phyloP scores from a whole-genome alignment of 37 sponge, comb jelly and placozoan genomes.

The Theonella swinhoei region DNA sequence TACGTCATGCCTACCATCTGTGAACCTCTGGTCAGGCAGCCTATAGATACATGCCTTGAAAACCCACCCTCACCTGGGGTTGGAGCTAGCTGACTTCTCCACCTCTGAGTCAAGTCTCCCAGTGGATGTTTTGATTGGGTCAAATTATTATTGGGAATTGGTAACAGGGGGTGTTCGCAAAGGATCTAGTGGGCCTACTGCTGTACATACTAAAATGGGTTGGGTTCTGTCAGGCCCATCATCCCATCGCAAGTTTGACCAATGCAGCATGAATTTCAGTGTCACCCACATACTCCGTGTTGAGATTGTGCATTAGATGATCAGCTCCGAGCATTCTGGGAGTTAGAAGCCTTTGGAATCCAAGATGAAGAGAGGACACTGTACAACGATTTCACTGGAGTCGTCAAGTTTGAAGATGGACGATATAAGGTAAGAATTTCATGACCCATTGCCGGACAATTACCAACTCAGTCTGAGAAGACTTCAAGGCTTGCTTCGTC shows the following conservation, averaged over 20 bases:
- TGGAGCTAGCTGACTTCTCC: slow-evolving; percentile 50
- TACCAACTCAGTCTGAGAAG: slow-evolving; percentile 41
- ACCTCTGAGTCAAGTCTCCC: neutral
- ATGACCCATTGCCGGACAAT: slow-evolving; percentile 46
- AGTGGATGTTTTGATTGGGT: slow-evolving; percentile 30
- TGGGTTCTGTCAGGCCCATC: slow-evolving; percentile 62
- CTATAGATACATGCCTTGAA: neutral
- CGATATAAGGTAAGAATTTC: slow-evolving; percentile 30
- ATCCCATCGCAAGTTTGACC: neutral
- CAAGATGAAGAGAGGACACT: slow-evolving; percentile 18
- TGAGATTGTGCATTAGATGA: neutral
- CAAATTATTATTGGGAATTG: slow-evolving; percentile 45
- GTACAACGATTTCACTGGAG: slow-evolving; percentile 21
- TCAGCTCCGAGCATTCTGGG: slow-evolving; percentile 39
- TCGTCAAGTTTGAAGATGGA: slow-evolving; percentile 10
- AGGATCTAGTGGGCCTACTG: slow-evolving; percentile 28
- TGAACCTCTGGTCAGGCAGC: slow-evolving; percentile 45
- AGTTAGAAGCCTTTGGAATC: slow-evolving; percentile 49
- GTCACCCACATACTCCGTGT: slow-evolving; percentile 24
- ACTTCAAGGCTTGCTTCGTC: slow-evolving; percentile 32
- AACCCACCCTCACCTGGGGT: slow-evolving; percentile 4
- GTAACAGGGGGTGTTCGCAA: slow-evolving; percentile 27
- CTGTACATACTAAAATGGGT: slow-evolving; percentile 50
- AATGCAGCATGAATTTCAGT: slow-evolving; percentile 15
- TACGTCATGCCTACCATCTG: slow-evolving; percentile 55